phyloP scores from a whole-genome alignment of 2,113 vertebrate genomes.

The Ophthalmolycus amberensis region DNA sequence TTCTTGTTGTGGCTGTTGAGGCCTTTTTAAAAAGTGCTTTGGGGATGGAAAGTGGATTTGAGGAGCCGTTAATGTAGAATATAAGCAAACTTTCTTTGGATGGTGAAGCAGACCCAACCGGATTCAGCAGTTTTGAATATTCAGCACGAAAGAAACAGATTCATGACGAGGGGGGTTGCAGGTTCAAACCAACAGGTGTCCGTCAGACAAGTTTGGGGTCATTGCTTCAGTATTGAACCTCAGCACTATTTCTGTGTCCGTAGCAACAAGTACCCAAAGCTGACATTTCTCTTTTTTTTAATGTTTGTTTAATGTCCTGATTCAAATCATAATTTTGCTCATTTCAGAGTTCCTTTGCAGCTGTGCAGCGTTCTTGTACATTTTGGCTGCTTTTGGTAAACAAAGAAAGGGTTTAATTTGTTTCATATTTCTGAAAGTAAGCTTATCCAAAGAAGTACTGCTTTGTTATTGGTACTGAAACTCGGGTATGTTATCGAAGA shows the following conservation, averaged over 20 bases:
- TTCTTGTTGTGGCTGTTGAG: conserved; percentile 39
- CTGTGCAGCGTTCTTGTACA: neutral
- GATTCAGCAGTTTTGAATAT: conserved; percentile 31
- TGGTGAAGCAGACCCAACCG: conserved; percentile 10
- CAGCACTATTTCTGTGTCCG: neutral
- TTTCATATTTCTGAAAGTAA: neutral
- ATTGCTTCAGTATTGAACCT: conserved; percentile 18
- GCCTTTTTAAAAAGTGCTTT: conserved; percentile 28
- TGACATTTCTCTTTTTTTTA: neutral
- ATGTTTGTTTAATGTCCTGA: neutral
- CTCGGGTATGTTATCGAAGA: neutral
- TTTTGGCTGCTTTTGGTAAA: neutral
- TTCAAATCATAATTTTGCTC: neutral
- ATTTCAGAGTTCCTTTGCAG: neutral
- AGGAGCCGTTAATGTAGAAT: conserved; percentile 51
- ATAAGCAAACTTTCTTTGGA: conserved; percentile 46
- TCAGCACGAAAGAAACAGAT: conserved; percentile 42
- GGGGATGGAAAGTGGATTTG: conserved; percentile 43
- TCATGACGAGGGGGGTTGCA: neutral
- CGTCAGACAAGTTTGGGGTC: conserved; percentile 24
- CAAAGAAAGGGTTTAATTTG: neutral
- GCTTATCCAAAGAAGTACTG: neutral
- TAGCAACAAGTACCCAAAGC: neutral
- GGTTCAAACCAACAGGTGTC: conserved; percentile 32
- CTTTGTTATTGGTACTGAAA: neutral